A percentile compares a stretch with the other conserved stretches of the same genome.
These are phyloP conservation scores for Crenichthys baileyi DNA, from an alignment of 2,797 vertebrate genomes.

Conservation along the genomic window DNA sequence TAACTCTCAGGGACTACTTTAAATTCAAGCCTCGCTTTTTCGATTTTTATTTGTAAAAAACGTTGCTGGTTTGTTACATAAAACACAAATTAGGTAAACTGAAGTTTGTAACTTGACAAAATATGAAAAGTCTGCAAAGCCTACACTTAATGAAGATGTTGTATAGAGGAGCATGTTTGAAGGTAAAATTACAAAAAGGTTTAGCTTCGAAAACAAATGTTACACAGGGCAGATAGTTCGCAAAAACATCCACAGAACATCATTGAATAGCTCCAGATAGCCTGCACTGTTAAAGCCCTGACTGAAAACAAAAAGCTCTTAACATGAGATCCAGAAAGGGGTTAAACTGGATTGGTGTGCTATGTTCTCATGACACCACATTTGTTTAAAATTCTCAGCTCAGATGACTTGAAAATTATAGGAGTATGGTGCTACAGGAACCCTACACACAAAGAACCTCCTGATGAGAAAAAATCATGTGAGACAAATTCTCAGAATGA, in stretches of 20 bases:
- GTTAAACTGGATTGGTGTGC: slow-evolving; percentile 52
- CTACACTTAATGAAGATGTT: background rate
- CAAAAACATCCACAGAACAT: slow-evolving; percentile 16
- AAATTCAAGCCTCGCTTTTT: background rate
- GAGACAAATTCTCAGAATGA: slow-evolving; percentile 57
- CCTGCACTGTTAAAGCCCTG: slow-evolving; percentile 20
- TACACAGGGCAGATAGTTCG: background rate
- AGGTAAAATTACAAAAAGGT: slow-evolving; percentile 25
- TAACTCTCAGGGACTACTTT: too few species aligned
- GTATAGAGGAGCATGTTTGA: slow-evolving; percentile 4
- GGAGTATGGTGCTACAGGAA: slow-evolving; percentile 23
- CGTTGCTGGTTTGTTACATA: background rate
- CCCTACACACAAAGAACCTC: slow-evolving; percentile 37
- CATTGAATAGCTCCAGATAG: slow-evolving; percentile 14
- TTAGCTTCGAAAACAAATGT: slow-evolving; percentile 9
- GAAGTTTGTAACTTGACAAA: background rate
- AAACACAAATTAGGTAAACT: background rate
- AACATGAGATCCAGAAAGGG: slow-evolving; percentile 24
- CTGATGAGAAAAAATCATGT: slow-evolving; percentile 45
- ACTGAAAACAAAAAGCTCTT: slow-evolving; percentile 1
- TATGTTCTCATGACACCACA: slow-evolving; percentile 45
- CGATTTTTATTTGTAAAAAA: background rate
- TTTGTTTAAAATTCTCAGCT: slow-evolving; percentile 51
- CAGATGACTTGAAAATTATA: slow-evolving; percentile 45
- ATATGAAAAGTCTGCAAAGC: background rate